Evolutionary conservation across 1,140 invertebrate species (phyloP), one percentile per base, ranked within the genome.

Genomic region (Globodera rostochiensis): DNA sequence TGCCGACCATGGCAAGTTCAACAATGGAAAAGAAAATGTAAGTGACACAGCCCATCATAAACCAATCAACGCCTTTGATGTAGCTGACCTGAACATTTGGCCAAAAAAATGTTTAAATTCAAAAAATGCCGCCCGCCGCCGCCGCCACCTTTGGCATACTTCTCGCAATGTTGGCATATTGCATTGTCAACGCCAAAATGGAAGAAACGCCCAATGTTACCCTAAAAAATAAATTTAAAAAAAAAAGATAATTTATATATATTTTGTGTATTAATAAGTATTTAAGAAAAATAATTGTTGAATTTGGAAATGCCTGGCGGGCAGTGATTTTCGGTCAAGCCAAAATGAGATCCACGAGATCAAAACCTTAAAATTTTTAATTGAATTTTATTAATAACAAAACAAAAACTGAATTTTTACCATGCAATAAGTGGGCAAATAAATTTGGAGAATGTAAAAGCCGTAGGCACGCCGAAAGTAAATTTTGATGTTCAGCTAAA

Each of bases 391-490:
- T 66, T 83, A 50, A 53, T 53, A n/a, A 84, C 5, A 9, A 21
- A 47, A 75, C 1, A 67, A 47, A 66, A 49, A 9, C 2, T 71
- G n/a, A n/a, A n/a, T 21, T 19, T 45, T 49, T 13, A 80, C 86
- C 84, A 86, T 82, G 66, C 75, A 82, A 80, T 81, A 84, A 13
- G 82, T 84, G 49, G 82, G 74, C 6, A 92, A 85, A 81, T 91
- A 92, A 74, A 92, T 91, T 88, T 92, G 91, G 9, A 92, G 87
- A 67, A 92, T 82, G 79, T 87, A 92, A 81, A 91, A 92, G 19
- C 91, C 91, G 46, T 91, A 87, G 73, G 91, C 89, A 6, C 91
- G 87, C 36, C 90, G 88, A 73, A 91, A 88, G 80, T 90, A 90
- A 53, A 92, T 90, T 82, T 90, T 90, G 8, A 91, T 90, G 80